Evolutionary conservation across 2,797 vertebrate species (phyloP).

Genomic region (Microctenopoma steveboyesi): DNA sequence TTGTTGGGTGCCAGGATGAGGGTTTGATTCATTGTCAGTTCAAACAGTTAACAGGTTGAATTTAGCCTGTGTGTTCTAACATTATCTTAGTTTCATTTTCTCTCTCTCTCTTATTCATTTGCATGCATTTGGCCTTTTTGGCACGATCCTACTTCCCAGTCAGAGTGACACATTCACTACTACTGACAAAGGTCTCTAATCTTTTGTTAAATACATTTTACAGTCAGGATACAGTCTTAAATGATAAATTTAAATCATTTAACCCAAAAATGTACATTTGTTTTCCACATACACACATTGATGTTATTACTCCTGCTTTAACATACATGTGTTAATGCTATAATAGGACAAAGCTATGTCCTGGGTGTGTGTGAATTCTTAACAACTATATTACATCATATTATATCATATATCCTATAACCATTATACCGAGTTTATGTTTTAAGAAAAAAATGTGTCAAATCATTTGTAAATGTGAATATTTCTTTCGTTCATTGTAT

Average conservation of each 20-base stretch:
- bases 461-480: too few species aligned
- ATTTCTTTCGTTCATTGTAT: too few species aligned
- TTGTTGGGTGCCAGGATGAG: slow-evolving; percentile 55
- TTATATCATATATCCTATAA: too few species aligned
- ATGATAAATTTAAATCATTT: neutral
- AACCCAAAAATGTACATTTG: neutral
- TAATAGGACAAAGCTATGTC: too few species aligned
- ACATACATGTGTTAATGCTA: too few species aligned
- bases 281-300: neutral
- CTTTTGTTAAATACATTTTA: too few species aligned
- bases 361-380: too few species aligned
- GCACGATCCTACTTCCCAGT: neutral
- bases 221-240: neutral
- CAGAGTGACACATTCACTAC: neutral
- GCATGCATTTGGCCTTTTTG: neutral
- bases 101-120: neutral
- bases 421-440: too few species aligned
- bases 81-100: neutral
- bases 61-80: neutral
- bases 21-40: slow-evolving; percentile 51
- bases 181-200: too few species aligned
- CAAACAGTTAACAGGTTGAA: slow-evolving; percentile 41
- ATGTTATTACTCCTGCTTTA: too few species aligned
- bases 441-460: too few species aligned
- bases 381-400: too few species aligned